Base-by-base conservation (phyloP, 1,140 invertebrate genomes). In the Drosophila cardini region DNA sequence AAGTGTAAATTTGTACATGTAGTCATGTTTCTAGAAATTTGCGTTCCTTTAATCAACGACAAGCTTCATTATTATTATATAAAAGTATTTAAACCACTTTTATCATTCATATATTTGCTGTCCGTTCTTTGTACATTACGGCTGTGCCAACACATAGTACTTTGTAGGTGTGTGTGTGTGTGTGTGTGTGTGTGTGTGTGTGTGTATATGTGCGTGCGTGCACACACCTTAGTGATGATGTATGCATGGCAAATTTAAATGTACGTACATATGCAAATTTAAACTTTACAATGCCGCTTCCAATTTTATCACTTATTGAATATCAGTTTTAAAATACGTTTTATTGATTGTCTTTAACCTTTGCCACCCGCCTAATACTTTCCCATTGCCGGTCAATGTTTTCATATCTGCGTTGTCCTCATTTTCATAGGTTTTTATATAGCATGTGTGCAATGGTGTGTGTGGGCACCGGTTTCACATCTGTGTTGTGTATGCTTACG, bases 261-360 rank as follows among this genome's bases (percentile, higher is more conserved):
- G 4, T 56, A 38, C 30, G 30, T 72, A 38, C 30, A 16, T 72
- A 70, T 58, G 65, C 50, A 75, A 70, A 69, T 69, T 60, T 42
- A 4, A 56, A 52, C 30, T 56, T 55, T 34, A 34, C 21, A 8
- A 34, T 73, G 48, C 42, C 48, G 21, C 36, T 34, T 15, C 55
- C 42, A 34, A 57, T 18, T 62, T 32, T 16, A 52, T 72, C n/a
- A 68, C 34, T 38, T 68, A 30, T 43, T 43, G 16, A 38, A 30
- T 43, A 16, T 34, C 15, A 21, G 38, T 36, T 15, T 50, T 42
- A 52, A 30, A 34, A 53, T 48, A 42, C 18, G 16, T 21, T 69
- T 30, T 82, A 85, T 76, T 80, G 81, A 76, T 85, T 83, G 60
- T 60, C 53, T 61, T 52, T 76, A 76, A 80, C 76, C 72, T 76